These are phyloP conservation scores for Trypoxylon attenuatum DNA, from an alignment of 2,888 invertebrate genomes.

Conservation along the genomic window DNA sequence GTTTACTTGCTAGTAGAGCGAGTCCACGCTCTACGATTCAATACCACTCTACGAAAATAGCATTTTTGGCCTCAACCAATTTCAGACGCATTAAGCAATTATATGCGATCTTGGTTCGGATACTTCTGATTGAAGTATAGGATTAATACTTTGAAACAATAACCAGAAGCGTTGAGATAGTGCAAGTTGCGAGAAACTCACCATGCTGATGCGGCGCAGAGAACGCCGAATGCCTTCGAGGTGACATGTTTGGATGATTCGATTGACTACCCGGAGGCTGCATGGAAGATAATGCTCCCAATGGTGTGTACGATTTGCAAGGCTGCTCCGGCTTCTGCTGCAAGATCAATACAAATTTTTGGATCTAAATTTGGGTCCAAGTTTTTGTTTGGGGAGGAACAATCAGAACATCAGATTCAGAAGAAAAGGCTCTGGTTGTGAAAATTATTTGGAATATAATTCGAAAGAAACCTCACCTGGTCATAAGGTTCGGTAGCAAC, in stretches of 20 bases:
- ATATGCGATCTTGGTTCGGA: too few species aligned
- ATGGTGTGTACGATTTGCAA: constrained; percentile 86
- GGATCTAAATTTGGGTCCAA: too few species aligned
- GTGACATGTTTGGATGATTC: constrained; percentile 72
- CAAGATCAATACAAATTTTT: background rate
- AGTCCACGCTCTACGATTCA: too few species aligned
- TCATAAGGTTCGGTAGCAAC: constrained; percentile 79
- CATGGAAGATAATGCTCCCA: constrained; percentile 90
- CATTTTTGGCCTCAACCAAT: too few species aligned
- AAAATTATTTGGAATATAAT: background rate
- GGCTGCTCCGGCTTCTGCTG: constrained; percentile 72
- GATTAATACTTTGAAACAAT: constrained; percentile 67
- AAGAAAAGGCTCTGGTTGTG: too few species aligned
- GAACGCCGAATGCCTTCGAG: constrained; percentile 73
- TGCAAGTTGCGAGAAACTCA: constrained; percentile 64
- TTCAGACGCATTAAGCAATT: too few species aligned
- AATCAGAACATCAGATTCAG: too few species aligned
- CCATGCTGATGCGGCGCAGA: constrained; percentile 79
- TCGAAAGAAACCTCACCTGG: constrained; percentile 64
- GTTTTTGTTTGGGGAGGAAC: too few species aligned
- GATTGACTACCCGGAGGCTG: constrained; percentile 83
- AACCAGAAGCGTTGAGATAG: constrained; percentile 24
- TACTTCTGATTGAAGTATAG: too few species aligned
- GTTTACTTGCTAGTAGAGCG: too few species aligned
- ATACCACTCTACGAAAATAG: too few species aligned